These are phyloP conservation scores for Leptogaster cylindrica DNA, from an alignment of 2,888 invertebrate genomes.

Conservation along the genomic window DNA sequence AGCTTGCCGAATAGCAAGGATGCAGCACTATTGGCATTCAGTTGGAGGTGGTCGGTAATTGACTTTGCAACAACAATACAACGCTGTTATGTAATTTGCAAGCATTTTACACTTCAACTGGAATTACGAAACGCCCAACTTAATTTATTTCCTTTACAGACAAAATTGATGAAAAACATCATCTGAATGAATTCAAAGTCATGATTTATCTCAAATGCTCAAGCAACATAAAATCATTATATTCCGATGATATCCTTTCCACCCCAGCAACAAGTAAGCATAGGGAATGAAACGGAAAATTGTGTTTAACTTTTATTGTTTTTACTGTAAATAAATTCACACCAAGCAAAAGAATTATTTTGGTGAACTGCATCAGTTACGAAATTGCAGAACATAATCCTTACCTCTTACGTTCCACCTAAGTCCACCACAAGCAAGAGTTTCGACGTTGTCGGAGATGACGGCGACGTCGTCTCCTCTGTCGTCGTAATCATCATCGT, in stretches of 20 bases:
- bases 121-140: too few species aligned
- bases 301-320: neutral
- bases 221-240: too few species aligned
- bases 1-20: too few species aligned
- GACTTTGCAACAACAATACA: too few species aligned
- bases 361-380: neutral
- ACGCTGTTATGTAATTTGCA: too few species aligned
- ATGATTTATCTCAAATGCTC: too few species aligned
- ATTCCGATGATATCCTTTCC: neutral
- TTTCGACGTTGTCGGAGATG: conserved; percentile 14
- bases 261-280: neutral
- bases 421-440: conserved; percentile 10
- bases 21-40: too few species aligned
- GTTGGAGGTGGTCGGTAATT: too few species aligned
- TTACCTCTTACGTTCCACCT: conserved; percentile 6
- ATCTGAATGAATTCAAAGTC: too few species aligned
- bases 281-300: neutral
- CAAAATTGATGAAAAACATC: too few species aligned
- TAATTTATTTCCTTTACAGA: too few species aligned
- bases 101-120: too few species aligned
- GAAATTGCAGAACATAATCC: neutral
- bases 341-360: conserved; percentile 6
- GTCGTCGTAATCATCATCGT: conserved; percentile 42
- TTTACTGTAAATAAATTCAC: conserved; percentile 22
- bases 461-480: conserved; percentile 27